Evolutionary conservation across 2,113 vertebrate genomes (phyloP), one percentile per base, ranked within the genome.

Genomic region (Mesoclemmys tuberculata): DNA sequence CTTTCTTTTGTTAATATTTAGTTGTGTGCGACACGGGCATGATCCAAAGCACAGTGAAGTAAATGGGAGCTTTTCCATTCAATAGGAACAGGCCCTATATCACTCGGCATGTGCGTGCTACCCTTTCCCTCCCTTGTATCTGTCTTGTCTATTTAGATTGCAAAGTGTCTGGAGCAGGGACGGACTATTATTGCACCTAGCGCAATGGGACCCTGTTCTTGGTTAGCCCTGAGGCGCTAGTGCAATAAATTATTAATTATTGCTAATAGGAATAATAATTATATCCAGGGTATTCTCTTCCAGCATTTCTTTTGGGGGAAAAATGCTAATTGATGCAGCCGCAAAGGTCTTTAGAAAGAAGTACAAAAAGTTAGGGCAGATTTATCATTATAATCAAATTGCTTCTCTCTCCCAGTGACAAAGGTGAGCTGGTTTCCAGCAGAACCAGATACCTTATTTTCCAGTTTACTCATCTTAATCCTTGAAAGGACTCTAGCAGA

Each of bases 371-470:
- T 1, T 8, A 26, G 29, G 74, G 5, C 4, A 79, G 21, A 18
- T 2, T 46, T 46, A 75, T 44, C 38, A 44, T 46, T 87, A 81
- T 75, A 77, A 85, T 54, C 14, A 49, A 49, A 71, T 85, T 27
- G 5, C 78, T 84, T 86, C 3, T 14, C 10, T 10, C 10, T 68
- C 71, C 24, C 48, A 6, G 19, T 5, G 46, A 88, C 46, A 5
- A 31, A 64, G 22, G 3, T 71, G 46, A 92, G 2, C 58, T 52
- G n/a, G 51, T 29, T 84, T 84, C 31, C 85, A 93, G 24, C 10
- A 77, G 26, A 77, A 27, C 12, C 41, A 90, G 82, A 19, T 79
- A 55, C 2, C 94, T 96, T 90, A 87, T 89, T 90, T 90, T 92
- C 27, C 64, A n/a, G 82, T 86, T 92, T 94, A 77, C n/a, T 82